Base-by-base conservation (phyloP, 37 sponge, comb jelly and placozoan genomes). In the Spongia lamella region DNA sequence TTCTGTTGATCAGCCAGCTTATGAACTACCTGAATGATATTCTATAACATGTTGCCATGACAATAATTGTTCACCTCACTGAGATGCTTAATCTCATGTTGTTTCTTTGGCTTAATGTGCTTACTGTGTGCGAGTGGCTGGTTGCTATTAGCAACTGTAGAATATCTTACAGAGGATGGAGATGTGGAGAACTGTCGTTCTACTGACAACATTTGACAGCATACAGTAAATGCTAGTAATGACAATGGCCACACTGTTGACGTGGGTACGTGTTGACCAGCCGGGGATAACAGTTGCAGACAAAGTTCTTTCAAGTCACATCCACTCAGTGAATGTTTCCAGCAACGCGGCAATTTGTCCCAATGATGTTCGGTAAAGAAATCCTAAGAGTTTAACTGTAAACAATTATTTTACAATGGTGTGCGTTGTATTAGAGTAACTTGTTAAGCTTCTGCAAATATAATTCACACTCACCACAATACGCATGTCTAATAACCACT, bases 31-130 rank as follows among this genome's bases (percentile, higher is more conserved):
- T 88, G 59, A 11, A 3, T 27, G 72, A 50, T 22, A 3, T 38
- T 40, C 37, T 20, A 53, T 25, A 21, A 33, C 26, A 35, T 21
- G 3, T 15, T 15, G 7, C 17, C 17, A 67, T 34, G 24, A 33
- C n/a, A 17, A 29, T 19, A n/a, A 1, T 47, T 1, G 19, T 22
- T 64, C 20, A 88, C 89, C 72, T 83, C 72, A 19, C 62, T 84
- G 27, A 88, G 76, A 0, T 30, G 30, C 21, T 68, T 88, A 3
- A 90, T 82, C 53, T 90, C 91, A 56, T 90, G 87, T 22, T 82
- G 83, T 43, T 90, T 90, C 79, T 90, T 90, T 53, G 83, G 86
- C 50, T 82, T 90, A 34, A 90, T 70, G 36, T 82, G 87, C 38
- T 25, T 56, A 4, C 2, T 60, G 24, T 38, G 22, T 25, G n/a